Evolutionary conservation across 2,888 invertebrate genomes (phyloP), one percentile per base, ranked within the genome.

Genomic region (Brenthis daphne): DNA sequence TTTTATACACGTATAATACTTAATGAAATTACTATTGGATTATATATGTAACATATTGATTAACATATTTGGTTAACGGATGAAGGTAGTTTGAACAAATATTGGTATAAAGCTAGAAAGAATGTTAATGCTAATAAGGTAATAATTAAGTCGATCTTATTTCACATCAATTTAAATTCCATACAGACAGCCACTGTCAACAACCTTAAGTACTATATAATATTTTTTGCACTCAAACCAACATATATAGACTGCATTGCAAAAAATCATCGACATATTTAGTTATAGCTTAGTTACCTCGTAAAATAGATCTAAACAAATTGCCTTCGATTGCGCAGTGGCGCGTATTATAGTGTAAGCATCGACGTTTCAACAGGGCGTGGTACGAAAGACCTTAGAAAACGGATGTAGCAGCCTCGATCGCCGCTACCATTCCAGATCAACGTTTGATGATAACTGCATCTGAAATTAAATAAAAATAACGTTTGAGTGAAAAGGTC

Each of bases 351-450:
- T 81, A 80, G 79, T 80, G 77, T 84, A 85, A 84, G 82, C 83
- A 83, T 84, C 80, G 82, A 73, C 79, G 78, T 80, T 82, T 84
- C 78, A 82, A 79, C 85, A 83, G 87, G 89, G 89, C 89, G 89
- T 89, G 89, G 89, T 80, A 84, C 74, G 73, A 72, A 77, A 84
- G 87, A 87, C 87, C 89, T 88, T 84, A 88, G 84, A 81, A 85
- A 88, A 82, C 89, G 90, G 89, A 90, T 89, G 88, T 88, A 81
- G 85, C 85, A 88, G 88, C 89, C 89, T 89, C 88, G 88, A 79
- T 83, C 80, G 79, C 80, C 77, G 77, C 79, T 75, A 82, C 79
- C 75, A 82, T 83, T 85, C 82, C 87, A 85, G 88, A 88, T 89
- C 86, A 77, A 82, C 82, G 82, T 84, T 84, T 84, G 86, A 87